Conservation (phyloP, 2,797 vertebrate species). For the Eulemur rubriventer region DNA sequence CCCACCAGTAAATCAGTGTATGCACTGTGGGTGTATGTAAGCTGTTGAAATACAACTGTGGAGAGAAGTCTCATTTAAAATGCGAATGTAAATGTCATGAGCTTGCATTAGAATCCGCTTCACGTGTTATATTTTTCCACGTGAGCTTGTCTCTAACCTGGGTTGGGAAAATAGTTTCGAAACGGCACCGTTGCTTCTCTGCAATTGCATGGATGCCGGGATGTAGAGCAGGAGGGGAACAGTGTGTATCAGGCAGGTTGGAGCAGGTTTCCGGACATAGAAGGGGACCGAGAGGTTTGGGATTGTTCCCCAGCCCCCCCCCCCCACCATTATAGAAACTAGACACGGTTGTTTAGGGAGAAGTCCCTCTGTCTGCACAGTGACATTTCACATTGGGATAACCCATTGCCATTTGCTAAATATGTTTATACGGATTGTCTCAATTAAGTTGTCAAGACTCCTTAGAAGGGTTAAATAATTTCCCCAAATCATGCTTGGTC, state of each 20-base stretch:
- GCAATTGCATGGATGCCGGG: neutral
- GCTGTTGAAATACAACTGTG: neutral
- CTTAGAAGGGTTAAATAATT: neutral
- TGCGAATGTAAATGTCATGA: neutral
- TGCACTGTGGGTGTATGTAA: neutral
- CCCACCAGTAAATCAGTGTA: no score
- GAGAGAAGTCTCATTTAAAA: neutral
- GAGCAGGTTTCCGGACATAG: neutral
- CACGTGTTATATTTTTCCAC: neutral
- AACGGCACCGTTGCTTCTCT: neutral
- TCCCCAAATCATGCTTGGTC: neutral
- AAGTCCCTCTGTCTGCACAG: neutral
- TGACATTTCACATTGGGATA: neutral
- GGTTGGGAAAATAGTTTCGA: neutral
- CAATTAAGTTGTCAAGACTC: neutral
- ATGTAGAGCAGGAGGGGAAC: neutral
- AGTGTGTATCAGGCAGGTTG: fast-evolving
- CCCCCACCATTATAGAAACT: neutral
- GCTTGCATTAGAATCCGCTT: neutral
- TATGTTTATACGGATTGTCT: neutral
- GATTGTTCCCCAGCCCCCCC: neutral
- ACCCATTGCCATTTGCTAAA: neutral
- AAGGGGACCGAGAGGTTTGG: neutral
- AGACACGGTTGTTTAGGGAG: no score
- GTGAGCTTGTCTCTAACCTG: neutral